Base-by-base conservation (phyloP, 2,888 invertebrate species). In the Lumbricus terrestris region DNA sequence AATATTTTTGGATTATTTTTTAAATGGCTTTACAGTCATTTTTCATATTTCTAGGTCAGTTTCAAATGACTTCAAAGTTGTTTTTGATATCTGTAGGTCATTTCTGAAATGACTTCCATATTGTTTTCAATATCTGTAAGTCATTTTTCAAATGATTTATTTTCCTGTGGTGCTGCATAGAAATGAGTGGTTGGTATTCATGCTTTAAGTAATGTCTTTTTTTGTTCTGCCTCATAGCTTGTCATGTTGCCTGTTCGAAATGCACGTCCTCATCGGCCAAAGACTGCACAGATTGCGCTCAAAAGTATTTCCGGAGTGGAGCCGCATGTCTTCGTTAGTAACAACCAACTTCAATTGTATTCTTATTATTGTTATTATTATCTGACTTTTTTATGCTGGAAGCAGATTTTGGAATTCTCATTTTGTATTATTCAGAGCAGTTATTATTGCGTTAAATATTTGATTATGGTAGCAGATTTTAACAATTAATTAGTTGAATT, bases 221-320 rank as follows among this genome's bases (percentile, higher is more conserved):
- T 15, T 47, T 37, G 20, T 34, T 54, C 85, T 15, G n/a, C n/a
- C n/a, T n/a, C 40, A 13, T 91, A 92, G 92, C 85, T 20, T 92
- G 92, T 83, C 47, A 92, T 88, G 89, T 54, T 15, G 88, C 91
- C 34, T 92, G 92, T 83, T 37, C 89, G 15, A 89, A 69, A 16
- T 92, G 92, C 47, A 90, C 90, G 23, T 91, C 90, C 29, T 54
- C 90, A 6, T 40, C 54, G 20, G 85, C 69, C 40, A 42, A 54
- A 20, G 38, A 90, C 69, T 90, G 90, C 82, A 89, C 40, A 47
- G 38, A 82, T 34, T 90, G 90, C 54, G 15, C 89, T 34, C 29
- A 20, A n/a, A 88, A 54, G 38, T 90, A 82, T 88, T 89, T 54
- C 69, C 83, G 35, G 18, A 83, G 34, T 82, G 33, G 23, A 29